A percentile compares a stretch with the other conserved stretches of the same genome.
phyloP scores from a whole-genome alignment of 2,797 vertebrate genomes.

The Parauchenoglanis punctatus region DNA sequence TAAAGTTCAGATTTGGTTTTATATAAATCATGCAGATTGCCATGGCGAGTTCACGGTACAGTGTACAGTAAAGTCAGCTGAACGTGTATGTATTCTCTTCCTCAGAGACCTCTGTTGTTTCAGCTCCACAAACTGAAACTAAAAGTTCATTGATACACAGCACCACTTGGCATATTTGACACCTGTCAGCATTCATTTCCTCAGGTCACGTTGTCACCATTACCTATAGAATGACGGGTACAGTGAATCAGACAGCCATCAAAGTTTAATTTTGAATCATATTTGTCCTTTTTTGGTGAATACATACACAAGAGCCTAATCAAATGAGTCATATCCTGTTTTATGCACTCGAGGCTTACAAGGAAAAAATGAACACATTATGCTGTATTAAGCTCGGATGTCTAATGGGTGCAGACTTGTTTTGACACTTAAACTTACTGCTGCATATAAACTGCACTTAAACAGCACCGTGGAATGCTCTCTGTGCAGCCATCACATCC shows the following conservation, averaged over 20 bases:
- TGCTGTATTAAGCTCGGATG: conserved; percentile 18
- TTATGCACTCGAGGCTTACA: not conserved
- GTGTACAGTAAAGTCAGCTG: too few species aligned
- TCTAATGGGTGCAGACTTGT: conserved; percentile 36
- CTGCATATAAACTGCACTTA: conserved; percentile 30
- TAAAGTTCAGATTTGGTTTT: not conserved
- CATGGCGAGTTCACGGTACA: not conserved
- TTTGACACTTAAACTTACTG: conserved; percentile 37
- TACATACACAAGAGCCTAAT: conserved; percentile 13
- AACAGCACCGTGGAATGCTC: conserved; percentile 4
- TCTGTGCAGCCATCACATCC: conserved; percentile 25
- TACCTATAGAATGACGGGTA: not conserved
- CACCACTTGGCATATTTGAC: not conserved
- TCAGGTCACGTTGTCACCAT: not conserved
- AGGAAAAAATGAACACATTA: conserved; percentile 37
- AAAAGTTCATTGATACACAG: not conserved
- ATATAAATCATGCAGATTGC: not conserved
- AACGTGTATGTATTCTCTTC: too few species aligned
- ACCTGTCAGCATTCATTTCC: not conserved
- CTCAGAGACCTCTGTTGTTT: not conserved
- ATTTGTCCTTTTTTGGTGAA: not conserved
- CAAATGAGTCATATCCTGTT: conserved; percentile 34
- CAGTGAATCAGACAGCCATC: not conserved
- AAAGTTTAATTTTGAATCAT: not conserved
- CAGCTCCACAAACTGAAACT: not conserved